Conservation (phyloP, 2,888 invertebrate genomes). For the Sceliomorpha sp. region DNA sequence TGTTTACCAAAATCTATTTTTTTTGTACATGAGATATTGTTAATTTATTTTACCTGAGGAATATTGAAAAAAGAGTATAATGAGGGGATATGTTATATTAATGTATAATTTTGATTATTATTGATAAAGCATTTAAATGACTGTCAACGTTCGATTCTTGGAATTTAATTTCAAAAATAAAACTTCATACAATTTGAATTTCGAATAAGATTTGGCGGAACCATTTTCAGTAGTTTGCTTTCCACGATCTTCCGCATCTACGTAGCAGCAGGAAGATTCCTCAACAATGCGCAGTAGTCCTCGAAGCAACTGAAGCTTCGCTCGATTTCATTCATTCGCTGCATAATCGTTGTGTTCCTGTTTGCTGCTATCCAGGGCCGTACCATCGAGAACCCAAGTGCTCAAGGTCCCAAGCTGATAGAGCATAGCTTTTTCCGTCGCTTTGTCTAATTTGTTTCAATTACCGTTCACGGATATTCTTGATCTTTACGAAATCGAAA, state of each 20-base stretch:
- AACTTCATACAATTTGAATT: constrained; percentile 33
- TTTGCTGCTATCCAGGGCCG: constrained; percentile 34
- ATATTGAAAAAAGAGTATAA: too few relatives aligned
- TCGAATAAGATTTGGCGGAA: constrained; percentile 2
- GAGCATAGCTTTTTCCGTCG: constrained; percentile 27
- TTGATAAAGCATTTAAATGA: too few relatives aligned
- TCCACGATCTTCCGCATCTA: constrained; percentile 18
- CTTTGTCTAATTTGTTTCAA: constrained; percentile 34
- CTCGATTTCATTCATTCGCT: constrained; percentile 41
- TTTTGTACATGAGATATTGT: too few relatives aligned
- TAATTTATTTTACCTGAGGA: too few relatives aligned
- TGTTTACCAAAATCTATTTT: too few relatives aligned
- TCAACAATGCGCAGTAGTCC: constrained; percentile 32
- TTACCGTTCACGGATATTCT: constrained; percentile 19
- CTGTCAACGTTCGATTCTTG: too few relatives aligned
- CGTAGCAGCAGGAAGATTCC: constrained; percentile 34
- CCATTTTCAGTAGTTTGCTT: constrained; percentile 14
- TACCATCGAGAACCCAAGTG: constrained; percentile 18
- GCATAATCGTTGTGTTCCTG: constrained; percentile 31
- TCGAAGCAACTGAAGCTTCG: constrained; percentile 18
- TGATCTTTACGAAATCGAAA: constrained; percentile 11
- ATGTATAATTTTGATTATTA: too few relatives aligned
- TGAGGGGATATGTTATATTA: too few relatives aligned
- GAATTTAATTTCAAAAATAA: too few relatives aligned
- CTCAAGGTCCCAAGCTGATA: constrained; percentile 24